Evolutionary conservation across 2,797 vertebrate species (phyloP).

Genomic region (Tragopan temminckii): DNA sequence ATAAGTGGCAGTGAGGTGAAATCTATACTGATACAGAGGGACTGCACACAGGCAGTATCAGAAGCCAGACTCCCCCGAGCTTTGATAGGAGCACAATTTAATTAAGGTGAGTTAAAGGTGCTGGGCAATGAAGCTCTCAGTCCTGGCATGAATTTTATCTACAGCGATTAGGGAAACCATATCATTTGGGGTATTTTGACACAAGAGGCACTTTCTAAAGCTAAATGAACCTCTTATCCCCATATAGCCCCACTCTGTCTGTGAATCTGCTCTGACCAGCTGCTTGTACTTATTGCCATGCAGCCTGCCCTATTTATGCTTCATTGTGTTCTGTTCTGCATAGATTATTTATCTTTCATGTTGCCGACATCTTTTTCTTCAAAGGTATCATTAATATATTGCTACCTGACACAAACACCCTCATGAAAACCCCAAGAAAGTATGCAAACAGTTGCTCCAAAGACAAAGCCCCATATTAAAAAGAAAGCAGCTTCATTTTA

Average conservation of each 20-base stretch:
- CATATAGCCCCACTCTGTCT: neutral
- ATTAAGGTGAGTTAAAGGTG: neutral
- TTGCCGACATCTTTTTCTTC: constrained; percentile 13
- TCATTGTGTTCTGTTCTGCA: neutral
- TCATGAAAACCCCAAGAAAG: neutral
- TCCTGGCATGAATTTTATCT: neutral
- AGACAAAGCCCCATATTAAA: neutral
- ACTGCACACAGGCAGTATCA: neutral
- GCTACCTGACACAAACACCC: neutral
- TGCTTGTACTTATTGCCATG: constrained; percentile 48
- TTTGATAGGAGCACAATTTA: neutral
- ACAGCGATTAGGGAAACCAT: neutral
- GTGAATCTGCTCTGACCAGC: constrained; percentile 56
- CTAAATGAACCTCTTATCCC: constrained; percentile 30
- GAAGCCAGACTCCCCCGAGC: neutral
- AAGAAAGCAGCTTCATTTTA: constrained; percentile 2
- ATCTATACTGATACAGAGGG: neutral
- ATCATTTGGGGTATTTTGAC: constrained; percentile 20
- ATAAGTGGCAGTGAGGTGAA: neutral
- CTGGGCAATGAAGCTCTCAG: neutral
- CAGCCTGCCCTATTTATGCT: constrained; percentile 55
- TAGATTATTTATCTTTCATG: constrained; percentile 30
- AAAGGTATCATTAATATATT: neutral
- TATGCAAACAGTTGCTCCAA: neutral
- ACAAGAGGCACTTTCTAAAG: constrained; percentile 19